phyloP scores from a whole-genome alignment of 92 coral and sea anemone genomes.

The Heliopora coerulea region DNA sequence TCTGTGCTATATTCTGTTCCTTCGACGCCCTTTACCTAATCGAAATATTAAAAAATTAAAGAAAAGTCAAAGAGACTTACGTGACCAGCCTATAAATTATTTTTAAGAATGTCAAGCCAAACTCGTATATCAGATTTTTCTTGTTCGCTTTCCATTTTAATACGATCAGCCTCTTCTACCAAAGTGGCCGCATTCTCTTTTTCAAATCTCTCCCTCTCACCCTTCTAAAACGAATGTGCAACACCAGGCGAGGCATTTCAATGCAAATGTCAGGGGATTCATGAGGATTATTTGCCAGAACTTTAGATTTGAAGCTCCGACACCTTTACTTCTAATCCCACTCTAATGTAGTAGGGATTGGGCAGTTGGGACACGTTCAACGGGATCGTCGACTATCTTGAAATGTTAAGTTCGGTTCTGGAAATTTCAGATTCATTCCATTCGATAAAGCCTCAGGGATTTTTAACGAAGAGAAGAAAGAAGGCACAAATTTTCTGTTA shows the following conservation, averaged over 20 bases:
- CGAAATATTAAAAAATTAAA: neutral
- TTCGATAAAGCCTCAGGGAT: too few species aligned
- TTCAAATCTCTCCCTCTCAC: constrained; percentile 87
- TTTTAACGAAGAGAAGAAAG: too few species aligned
- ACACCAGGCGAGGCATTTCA: neutral
- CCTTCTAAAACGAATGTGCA: constrained; percentile 46
- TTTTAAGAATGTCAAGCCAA: neutral
- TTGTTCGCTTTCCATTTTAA: constrained; percentile 95
- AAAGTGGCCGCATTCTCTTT: constrained; percentile 87
- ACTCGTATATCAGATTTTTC: constrained; percentile 98
- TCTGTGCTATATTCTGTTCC: constrained; percentile 94
- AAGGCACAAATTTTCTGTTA: too few species aligned
- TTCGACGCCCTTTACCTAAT: constrained; percentile 86
- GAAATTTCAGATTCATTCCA: too few species aligned
- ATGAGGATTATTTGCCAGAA: too few species aligned
- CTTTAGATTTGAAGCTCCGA: too few species aligned
- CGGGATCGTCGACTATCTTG: too few species aligned
- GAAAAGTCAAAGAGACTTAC: neutral
- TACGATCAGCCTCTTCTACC: constrained; percentile 89
- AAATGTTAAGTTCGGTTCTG: too few species aligned
- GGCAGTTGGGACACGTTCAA: too few species aligned
- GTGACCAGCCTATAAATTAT: neutral
- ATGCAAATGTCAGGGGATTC: too few species aligned
- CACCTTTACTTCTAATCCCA: too few species aligned
- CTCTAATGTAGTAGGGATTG: too few species aligned